Evolutionary conservation across 2,888 invertebrate species (phyloP), one percentile per base, ranked within the genome.

Genomic region (Drosophila affinis): DNA sequence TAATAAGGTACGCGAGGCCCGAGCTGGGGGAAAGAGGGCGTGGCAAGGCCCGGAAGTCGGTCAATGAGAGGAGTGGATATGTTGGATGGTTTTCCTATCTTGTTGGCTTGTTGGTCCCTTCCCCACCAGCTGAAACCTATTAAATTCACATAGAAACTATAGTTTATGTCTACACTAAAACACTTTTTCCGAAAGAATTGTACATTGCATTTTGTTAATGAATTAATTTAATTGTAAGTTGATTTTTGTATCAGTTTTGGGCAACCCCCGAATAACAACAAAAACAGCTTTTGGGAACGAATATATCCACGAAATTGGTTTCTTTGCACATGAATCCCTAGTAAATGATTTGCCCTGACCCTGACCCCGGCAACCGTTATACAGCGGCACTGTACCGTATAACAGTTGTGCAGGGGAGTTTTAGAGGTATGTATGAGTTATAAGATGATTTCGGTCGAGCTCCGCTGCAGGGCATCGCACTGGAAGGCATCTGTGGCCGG

Each of bases 361-460:
- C 24, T 54, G 51, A 32, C 34, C 59, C 47, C 21, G 7, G 34
- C n/a, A 29, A 54, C 65, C 39, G 45, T 17, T 62, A 72, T 72
- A 76, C 74, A 45, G 45, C 51, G 44, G 49, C 48, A 29, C 54
- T 44, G 67, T 62, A 52, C 61, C 17, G 65, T 56, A 64, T 57
- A 64, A 51, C 14, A 45, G 60, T 32, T 49, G 51, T 51, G 63
- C 34, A 34, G 34, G 34, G 54, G 68, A 29, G 69, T 49, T 49
- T 60, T 46, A 34, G 60, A 54, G 57, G 57, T 56, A 62, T 52
- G 51, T 56, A 49, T 59, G 63, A 71, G 70, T 75, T 84, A 84
- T 88, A 92, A 91, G 80, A 92, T 92, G 63, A 92, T 92, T 78
- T 92, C 92, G 18, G 89, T 88, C 59, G 91, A 91, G 71, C 90